A percentile compares a stretch with the other conserved stretches of the same genome.
These are phyloP conservation scores for Drosophila recens DNA, from an alignment of 2,888 invertebrate species.

Conservation along the genomic window DNA sequence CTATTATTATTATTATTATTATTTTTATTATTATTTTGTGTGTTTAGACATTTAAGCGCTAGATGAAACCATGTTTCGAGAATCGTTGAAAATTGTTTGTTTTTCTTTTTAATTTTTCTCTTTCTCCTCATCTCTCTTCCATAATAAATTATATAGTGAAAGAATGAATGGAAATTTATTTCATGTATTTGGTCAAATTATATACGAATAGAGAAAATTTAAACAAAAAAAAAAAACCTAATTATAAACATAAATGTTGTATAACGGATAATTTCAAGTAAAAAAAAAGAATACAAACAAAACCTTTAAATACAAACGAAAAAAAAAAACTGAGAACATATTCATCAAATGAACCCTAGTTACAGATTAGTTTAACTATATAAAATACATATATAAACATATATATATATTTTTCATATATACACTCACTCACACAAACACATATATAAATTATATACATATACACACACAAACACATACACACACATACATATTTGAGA, in stretches of 20 bases:
- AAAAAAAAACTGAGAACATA: constrained; percentile 71
- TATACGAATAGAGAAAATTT: constrained; percentile 62
- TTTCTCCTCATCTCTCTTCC: constrained; percentile 31
- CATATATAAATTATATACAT: constrained; percentile 30
- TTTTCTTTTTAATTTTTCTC: constrained; percentile 17
- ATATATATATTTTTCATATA: constrained; percentile 63
- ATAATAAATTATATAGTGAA: constrained; percentile 34
- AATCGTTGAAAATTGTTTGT: constrained; percentile 71
- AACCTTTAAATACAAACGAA: constrained; percentile 54
- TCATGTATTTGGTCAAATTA: constrained; percentile 70
- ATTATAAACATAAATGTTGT: constrained; percentile 66
- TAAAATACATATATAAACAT: constrained; percentile 52
- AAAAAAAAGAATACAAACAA: constrained; percentile 34
- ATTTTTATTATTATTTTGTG: constrained; percentile 60
- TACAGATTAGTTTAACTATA: constrained; percentile 80
- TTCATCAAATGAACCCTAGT: constrained; percentile 80
- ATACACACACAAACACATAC: constrained; percentile 26
- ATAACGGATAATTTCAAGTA: constrained; percentile 50
- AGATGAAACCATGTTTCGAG: constrained; percentile 75
- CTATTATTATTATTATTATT: constrained; percentile 31
- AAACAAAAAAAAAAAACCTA: constrained; percentile 47
- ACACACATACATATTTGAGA: constrained; percentile 17
- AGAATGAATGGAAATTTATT: constrained; percentile 31
- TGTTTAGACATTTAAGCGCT: constrained; percentile 68
- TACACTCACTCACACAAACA: constrained; percentile 38